These are phyloP conservation scores for Dione vanillae DNA, from an alignment of 2,888 invertebrate genomes.

Conservation along the genomic window DNA sequence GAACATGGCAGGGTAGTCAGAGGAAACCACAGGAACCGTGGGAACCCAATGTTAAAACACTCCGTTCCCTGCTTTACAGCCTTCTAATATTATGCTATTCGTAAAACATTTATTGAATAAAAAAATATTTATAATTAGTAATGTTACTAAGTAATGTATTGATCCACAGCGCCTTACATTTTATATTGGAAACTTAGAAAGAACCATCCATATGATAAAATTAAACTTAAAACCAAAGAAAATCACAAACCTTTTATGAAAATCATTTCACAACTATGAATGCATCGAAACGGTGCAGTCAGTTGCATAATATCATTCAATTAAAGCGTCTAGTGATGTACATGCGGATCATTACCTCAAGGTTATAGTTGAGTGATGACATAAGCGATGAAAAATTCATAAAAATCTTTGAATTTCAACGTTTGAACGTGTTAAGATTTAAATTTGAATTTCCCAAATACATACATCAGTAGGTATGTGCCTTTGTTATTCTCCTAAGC, in stretches of 20 bases:
- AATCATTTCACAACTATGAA: neutral
- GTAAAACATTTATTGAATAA: too few relatives aligned
- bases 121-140: too few relatives aligned
- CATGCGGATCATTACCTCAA: neutral
- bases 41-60: too few relatives aligned
- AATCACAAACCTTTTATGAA: neutral
- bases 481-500: neutral
- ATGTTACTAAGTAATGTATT: too few relatives aligned
- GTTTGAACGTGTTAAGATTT: neutral
- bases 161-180: too few relatives aligned
- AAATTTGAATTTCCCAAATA: constrained; percentile 15
- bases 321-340: constrained; percentile 26
- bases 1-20: too few relatives aligned
- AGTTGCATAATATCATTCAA: constrained; percentile 18
- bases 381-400: constrained; percentile 14
- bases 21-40: too few relatives aligned
- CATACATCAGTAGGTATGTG: neutral
- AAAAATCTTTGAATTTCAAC: neutral
- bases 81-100: too few relatives aligned
- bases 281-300: constrained; percentile 10
- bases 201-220: too few relatives aligned
- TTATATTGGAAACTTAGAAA: too few relatives aligned
- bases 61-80: too few relatives aligned
- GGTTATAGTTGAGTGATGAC: constrained; percentile 2
- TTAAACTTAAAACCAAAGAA: neutral